Conservation (phyloP, 2,888 invertebrate species). For the Diarsia mendica region DNA sequence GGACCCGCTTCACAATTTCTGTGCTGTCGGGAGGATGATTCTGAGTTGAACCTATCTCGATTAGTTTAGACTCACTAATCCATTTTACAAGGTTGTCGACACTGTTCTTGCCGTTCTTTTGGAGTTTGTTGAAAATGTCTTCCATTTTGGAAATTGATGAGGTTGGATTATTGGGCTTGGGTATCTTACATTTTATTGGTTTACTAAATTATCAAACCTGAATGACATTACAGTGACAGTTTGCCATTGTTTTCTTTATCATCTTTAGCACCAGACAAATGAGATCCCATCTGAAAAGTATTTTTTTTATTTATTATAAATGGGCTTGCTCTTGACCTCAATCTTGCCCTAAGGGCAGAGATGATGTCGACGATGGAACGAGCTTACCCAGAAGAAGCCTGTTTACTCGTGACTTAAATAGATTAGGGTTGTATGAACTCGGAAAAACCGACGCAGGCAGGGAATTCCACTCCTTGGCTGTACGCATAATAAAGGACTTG, state of each 20-base stretch:
- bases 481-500: too few relatives aligned
- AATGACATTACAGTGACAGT: slow-evolving; percentile 20
- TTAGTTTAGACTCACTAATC: slow-evolving; percentile 77
- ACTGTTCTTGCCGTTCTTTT: slow-evolving; percentile 71
- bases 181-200: neutral
- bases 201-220: neutral
- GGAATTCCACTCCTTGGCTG: too few relatives aligned
- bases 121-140: slow-evolving; percentile 67
- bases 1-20: slow-evolving; percentile 71
- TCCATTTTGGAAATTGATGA: slow-evolving; percentile 26
- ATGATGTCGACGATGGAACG: too few relatives aligned
- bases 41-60: slow-evolving; percentile 55
- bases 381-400: too few relatives aligned
- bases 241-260: neutral
- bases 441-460: too few relatives aligned
- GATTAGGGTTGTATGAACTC: too few relatives aligned
- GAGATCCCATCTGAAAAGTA: neutral
- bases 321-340: too few relatives aligned
- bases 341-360: too few relatives aligned
- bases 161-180: neutral
- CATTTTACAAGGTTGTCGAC: slow-evolving; percentile 76
- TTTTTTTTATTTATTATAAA: too few relatives aligned
- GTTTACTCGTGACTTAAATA: too few relatives aligned
- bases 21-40: slow-evolving; percentile 42
- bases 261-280: neutral